phyloP scores from a whole-genome alignment of 2,113 vertebrate species.

The Mixornis gularis region DNA sequence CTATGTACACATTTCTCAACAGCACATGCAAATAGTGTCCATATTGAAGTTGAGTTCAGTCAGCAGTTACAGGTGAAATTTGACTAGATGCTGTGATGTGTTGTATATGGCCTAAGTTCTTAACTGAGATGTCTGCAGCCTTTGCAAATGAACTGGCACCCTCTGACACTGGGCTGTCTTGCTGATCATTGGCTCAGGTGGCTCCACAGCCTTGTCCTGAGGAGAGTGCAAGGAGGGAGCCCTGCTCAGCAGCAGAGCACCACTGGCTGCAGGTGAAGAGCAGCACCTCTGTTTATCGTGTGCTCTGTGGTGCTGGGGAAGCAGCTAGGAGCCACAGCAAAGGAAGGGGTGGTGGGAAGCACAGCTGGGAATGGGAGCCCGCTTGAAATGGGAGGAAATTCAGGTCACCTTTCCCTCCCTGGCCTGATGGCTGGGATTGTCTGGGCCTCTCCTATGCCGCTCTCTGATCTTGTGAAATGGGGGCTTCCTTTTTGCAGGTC shows the following conservation, averaged over 20 bases:
- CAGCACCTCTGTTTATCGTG: rapidly evolving
- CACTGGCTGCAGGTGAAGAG: background rate
- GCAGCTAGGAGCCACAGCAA: background rate
- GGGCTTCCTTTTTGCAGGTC: background rate
- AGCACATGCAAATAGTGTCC: background rate
- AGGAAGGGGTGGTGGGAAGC: background rate
- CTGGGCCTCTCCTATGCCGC: background rate
- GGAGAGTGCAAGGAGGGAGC: background rate
- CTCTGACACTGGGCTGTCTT: background rate
- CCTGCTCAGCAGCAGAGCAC: background rate
- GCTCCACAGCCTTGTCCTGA: background rate
- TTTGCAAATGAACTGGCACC: background rate
- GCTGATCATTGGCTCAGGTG: background rate
- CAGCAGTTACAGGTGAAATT: background rate
- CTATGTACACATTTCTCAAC: background rate
- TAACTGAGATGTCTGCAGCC: background rate
- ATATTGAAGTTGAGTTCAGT: background rate
- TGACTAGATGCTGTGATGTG: background rate
- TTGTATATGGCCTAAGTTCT: background rate
- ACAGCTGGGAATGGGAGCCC: rapidly evolving
- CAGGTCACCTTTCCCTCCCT: background rate
- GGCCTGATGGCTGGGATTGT: background rate
- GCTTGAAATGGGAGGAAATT: background rate
- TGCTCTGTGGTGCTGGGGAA: background rate
- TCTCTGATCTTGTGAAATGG: background rate